phyloP scores from a whole-genome alignment of 1,140 invertebrate genomes.

The Lordiphosa collinella region DNA sequence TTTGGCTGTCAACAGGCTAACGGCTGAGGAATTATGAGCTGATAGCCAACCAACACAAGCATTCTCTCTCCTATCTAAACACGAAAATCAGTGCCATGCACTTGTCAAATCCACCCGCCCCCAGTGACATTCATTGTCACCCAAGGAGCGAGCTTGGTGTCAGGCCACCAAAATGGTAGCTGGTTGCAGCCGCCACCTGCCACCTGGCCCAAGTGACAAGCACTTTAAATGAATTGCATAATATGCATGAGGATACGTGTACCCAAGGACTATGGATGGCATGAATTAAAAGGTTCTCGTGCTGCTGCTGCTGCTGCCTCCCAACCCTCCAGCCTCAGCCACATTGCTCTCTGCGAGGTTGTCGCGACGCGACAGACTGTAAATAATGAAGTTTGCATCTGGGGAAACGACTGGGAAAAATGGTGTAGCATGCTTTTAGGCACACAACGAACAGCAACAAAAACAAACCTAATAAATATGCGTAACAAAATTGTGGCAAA shows the following conservation, averaged over 20 bases:
- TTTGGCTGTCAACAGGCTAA: conserved; percentile 35
- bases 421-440: conserved; percentile 43
- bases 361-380: conserved; percentile 72
- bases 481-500: conserved; percentile 39
- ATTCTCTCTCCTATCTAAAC: too few species aligned
- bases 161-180: conserved; percentile 13
- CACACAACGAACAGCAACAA: conserved; percentile 7
- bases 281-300: conserved; percentile 10
- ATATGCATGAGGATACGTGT: conserved; percentile 40
- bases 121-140: conserved; percentile 53
- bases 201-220: conserved; percentile 13
- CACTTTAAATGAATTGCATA: conserved; percentile 70
- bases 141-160: conserved; percentile 9
- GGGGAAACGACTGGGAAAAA: conserved; percentile 22
- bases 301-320: background rate
- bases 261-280: background rate
- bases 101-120: background rate
- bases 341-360: conserved; percentile 31
- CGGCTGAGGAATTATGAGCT: conserved; percentile 13
- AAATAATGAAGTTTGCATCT: conserved; percentile 74
- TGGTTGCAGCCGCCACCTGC: background rate
- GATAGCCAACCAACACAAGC: conserved; percentile 12
- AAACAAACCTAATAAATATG: conserved; percentile 32
- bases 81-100: conserved; percentile 29
- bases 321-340: conserved; percentile 3